Conservation (phyloP, 2,113 vertebrate species). For the Ptilorrhoa leucosticta region DNA sequence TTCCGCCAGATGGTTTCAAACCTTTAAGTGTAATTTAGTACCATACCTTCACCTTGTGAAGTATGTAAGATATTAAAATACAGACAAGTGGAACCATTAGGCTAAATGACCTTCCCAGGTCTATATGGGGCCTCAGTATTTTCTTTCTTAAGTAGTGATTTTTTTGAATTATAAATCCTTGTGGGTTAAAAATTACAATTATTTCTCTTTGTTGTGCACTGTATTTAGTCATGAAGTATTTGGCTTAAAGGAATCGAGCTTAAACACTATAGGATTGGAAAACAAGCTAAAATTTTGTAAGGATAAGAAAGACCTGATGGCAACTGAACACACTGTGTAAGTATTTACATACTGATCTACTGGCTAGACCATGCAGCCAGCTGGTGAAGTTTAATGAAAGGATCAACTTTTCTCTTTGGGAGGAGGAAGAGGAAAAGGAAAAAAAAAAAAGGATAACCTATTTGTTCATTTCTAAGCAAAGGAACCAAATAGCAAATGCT, state of each 20-base stretch:
- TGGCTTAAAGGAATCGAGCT: not conserved
- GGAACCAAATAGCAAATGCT: not conserved
- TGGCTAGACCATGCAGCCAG: not conserved
- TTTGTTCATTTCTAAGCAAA: not conserved
- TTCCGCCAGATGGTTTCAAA: not conserved
- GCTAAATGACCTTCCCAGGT: not conserved
- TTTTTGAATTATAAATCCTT: not conserved
- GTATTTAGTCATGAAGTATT: not conserved
- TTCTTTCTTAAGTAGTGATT: not conserved
- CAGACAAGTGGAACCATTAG: not conserved
- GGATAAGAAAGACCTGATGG: not conserved
- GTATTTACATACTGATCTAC: not conserved
- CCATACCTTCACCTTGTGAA: not conserved
- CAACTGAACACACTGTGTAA: not conserved
- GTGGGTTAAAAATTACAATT: not conserved
- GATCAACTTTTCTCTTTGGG: not conserved
- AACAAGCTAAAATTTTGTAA: not conserved
- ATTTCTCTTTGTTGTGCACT: not conserved
- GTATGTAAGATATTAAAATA: not conserved
- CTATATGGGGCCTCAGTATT: not conserved
- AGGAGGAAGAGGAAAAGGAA: not conserved
- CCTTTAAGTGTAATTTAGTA: not conserved
- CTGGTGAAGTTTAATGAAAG: constrained; percentile 35
- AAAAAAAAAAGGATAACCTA: not conserved
- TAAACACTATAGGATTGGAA: not conserved